A percentile compares a stretch with the other conserved stretches of the same genome.
Evolutionary conservation across 2,113 vertebrate genomes (phyloP).

Genomic region (Ctenodactylus gundi): DNA sequence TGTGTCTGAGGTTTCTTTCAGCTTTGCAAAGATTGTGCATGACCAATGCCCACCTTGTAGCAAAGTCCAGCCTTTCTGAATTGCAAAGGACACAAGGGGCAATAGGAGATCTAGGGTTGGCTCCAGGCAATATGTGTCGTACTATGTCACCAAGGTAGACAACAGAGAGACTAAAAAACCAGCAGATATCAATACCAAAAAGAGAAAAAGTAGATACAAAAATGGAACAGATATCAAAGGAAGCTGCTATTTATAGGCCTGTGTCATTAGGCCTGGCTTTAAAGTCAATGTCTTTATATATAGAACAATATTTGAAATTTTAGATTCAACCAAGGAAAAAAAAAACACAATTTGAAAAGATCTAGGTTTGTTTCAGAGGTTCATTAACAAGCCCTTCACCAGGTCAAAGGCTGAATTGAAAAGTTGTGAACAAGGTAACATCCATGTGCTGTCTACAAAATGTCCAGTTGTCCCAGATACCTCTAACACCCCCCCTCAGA

Average conservation of each 20-base stretch:
- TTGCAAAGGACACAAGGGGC: background rate
- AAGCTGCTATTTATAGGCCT: no score
- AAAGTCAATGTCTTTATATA: background rate
- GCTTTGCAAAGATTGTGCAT: background rate
- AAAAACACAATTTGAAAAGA: background rate
- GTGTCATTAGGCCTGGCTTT: no score
- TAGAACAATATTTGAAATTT: background rate
- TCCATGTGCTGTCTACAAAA: background rate
- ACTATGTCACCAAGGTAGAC: background rate
- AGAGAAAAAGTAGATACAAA: background rate
- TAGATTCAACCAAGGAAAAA: slow-evolving; percentile 20
- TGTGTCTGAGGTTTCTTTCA: background rate
- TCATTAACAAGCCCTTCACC: background rate
- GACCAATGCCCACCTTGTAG: background rate
- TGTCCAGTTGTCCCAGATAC: background rate
- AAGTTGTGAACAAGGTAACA: background rate
- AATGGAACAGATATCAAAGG: background rate
- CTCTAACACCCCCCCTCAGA: background rate
- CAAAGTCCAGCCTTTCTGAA: background rate
- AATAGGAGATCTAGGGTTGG: background rate
- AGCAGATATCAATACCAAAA: background rate
- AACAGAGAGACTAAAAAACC: background rate
- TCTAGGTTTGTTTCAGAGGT: background rate
- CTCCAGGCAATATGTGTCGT: background rate
- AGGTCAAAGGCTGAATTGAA: background rate